A percentile compares a stretch with the other conserved stretches of the same genome.
Evolutionary conservation across 1,140 invertebrate species (phyloP).

Genomic region (Holcopasites calliopsidis): DNA sequence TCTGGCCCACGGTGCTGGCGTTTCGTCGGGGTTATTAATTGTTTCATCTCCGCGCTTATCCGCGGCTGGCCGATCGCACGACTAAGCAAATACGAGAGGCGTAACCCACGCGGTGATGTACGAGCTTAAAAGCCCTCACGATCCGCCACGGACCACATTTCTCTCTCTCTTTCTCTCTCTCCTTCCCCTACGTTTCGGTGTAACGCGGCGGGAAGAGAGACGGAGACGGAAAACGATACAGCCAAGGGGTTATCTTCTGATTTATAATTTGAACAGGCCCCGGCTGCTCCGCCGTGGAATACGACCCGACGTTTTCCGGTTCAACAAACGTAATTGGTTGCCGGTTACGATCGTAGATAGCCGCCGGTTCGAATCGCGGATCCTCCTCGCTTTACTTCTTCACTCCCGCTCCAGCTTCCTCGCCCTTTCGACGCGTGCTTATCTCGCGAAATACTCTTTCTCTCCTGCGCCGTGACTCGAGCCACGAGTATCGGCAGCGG

Average conservation of each 20-base stretch:
- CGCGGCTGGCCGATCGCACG: constrained; percentile 73
- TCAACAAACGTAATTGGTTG: constrained; percentile 78
- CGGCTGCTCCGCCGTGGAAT: constrained; percentile 49
- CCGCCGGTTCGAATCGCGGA: constrained; percentile 57
- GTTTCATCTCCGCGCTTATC: constrained; percentile 77
- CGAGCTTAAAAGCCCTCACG: constrained; percentile 78
- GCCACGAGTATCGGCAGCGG: constrained; percentile 52
- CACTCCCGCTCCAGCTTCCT: neutral
- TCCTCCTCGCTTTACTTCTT: constrained; percentile 1
- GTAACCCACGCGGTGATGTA: constrained; percentile 76
- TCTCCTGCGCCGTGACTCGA: constrained; percentile 10
- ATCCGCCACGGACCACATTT: constrained; percentile 52
- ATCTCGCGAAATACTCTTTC: constrained; percentile 56
- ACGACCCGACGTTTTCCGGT: constrained; percentile 74
- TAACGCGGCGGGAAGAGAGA: neutral
- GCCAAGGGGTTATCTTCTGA: constrained; percentile 71
- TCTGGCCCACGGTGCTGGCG: constrained; percentile 62
- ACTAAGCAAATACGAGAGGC: constrained; percentile 79
- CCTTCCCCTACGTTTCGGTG: constrained; percentile 11
- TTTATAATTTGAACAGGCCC: constrained; percentile 77
- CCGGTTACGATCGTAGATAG: constrained; percentile 70
- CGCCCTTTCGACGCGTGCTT: constrained; percentile 34
- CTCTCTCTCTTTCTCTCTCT: constrained; percentile 29
- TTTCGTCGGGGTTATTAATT: constrained; percentile 76
- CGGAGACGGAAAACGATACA: constrained; percentile 49